Base-by-base conservation (phyloP, 2,797 vertebrate species). In the Sebastes variabilis region DNA sequence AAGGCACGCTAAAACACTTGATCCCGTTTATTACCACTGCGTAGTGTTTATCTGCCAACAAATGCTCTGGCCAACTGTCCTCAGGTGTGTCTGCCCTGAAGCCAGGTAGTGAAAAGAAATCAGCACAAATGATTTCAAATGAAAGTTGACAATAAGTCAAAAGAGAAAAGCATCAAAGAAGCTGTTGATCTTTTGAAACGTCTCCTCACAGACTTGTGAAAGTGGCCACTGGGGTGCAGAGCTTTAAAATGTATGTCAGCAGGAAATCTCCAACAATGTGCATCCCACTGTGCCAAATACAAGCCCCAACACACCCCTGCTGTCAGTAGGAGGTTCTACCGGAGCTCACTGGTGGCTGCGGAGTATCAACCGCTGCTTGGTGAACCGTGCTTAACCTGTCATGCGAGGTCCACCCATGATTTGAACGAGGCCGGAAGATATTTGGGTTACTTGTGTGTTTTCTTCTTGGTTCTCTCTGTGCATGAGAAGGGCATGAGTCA, bases 261-360 rank as follows among this genome's bases (percentile, higher is more conserved):
- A 66, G 70, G 84, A 77, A 84, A 72, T 46, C 62, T 83, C 66
- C 55, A 79, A 91, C 78, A 77, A 78, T 56, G 58, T 64, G 18
- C 66, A 38, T 67, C 89, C 83, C 76, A 59, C 81, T 82, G 93
- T 77, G 82, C 64, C 55, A 61, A 32, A 83, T 72, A 80, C 93
- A 94, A 92, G 93, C 76, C 91, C 84, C 42, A 83, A 94, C 94
- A 94, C 68, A 80, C 67, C 83, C 88, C 82, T 86, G 77, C 81
- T 83, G 79, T 76, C 74, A 61, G 75, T 8, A 20, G 82, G 78
- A 84, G 83, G 75, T 73, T 81, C 72, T 61, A 1, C 11, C 24
- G 1, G 29, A 77, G 76, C 69, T 52, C 78, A 67, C 66, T 6
- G 6, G 34, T 36, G 66, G 22, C 46, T 61, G 67, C 36, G 14